Base-by-base conservation (phyloP, 2,888 invertebrate genomes). In the Mycalesis mineus region DNA sequence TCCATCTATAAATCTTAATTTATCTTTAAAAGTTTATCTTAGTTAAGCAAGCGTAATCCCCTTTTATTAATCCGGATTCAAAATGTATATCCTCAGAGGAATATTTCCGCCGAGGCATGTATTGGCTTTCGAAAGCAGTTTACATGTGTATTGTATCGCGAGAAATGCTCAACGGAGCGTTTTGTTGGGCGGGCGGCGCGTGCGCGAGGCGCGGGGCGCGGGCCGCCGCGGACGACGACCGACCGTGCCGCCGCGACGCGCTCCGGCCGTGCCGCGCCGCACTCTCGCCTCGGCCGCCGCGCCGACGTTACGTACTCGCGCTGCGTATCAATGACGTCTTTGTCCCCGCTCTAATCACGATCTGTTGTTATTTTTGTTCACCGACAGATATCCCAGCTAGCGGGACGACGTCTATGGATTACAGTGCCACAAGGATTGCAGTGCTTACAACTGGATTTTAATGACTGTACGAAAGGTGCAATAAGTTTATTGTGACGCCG, bases 391-490 rank as follows among this genome's bases (percentile, higher is more conserved):
- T 64, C 62, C 60, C 60, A 66, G 65, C 61, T 66, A 60, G 63
- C 67, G 61, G 63, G 67, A 71, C 72, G 72, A 72, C 78, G 69
- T 70, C 68, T 69, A 68, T 84, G 88, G 88, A 89, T 89, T 88
- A 72, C 88, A 88, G 88, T 89, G 88, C 68, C 68, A 66, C 64
- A 74, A 74, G 88, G 88, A 89, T 88, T 88, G 88, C 89, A 89
- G 89, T 89, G 88, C 71, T 70, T 66, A 64, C 58, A 54, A 61
- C 68, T 69, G 81, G 81, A 83, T 80, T 77, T 68, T 69, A 54
- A 55, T 63, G 31, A 59, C 55, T 39, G 48, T 60, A 47, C 60
- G 49, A 49, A 48, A 50, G 55, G 59, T 55, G 57, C 45, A 54
- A 64, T 57, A 63, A 60, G 49, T 60, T 58, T 57, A 57, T 22